These are phyloP conservation scores for Piprites chloris DNA, from an alignment of 2,113 vertebrate genomes.

Conservation along the genomic window DNA sequence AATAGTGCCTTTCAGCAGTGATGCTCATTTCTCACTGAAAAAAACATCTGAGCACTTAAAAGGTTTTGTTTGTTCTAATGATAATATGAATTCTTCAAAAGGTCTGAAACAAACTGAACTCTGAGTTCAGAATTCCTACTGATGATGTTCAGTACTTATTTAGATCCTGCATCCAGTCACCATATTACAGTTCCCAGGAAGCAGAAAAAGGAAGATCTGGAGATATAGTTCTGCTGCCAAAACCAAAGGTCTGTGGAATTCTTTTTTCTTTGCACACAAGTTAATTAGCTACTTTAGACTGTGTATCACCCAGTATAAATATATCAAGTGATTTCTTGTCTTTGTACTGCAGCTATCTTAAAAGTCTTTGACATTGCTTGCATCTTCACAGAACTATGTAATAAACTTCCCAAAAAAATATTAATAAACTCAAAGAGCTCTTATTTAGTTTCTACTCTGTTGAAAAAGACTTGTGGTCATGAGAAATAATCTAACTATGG, in stretches of 20 bases:
- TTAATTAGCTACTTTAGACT: not conserved
- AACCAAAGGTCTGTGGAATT: not conserved
- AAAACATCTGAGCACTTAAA: not conserved
- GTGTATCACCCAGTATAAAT: not conserved
- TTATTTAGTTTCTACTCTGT: not conserved
- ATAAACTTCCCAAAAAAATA: not conserved
- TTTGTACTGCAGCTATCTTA: not conserved
- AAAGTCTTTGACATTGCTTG: not conserved
- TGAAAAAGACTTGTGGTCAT: not conserved
- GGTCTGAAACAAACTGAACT: not conserved
- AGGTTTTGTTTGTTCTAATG: not conserved
- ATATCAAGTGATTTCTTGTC: not conserved
- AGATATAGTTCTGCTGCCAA: not conserved
- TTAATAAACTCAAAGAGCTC: not conserved
- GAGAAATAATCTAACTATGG: not conserved
- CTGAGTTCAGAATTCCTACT: not conserved
- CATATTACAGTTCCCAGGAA: not conserved
- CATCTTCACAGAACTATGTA: not conserved
- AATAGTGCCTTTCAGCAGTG: not conserved
- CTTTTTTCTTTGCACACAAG: not conserved
- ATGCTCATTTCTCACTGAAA: not conserved
- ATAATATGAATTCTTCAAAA: not conserved
- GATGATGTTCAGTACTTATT: not conserved
- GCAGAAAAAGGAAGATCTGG: not conserved
- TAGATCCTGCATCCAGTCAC: not conserved